Percentiles rank a stretch among this genome's conserved stretches.
Conservation (phyloP, 1,140 invertebrate species). For the Heliconius nattereri region DNA sequence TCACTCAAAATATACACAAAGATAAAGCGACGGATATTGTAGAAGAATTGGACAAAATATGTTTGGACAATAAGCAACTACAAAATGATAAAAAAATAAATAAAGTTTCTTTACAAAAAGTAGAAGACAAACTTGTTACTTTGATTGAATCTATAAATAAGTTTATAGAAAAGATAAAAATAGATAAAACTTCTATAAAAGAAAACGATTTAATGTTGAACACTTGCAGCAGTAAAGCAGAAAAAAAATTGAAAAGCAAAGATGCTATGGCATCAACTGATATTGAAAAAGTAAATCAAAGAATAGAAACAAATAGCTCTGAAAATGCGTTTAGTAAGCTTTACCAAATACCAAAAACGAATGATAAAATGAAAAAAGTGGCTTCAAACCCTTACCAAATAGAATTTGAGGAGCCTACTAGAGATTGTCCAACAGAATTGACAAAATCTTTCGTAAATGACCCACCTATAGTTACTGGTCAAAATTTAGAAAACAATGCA, state of each 20-base stretch:
- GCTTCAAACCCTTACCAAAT: constrained; percentile 36
- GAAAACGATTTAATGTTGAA: not conserved
- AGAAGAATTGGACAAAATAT: not conserved
- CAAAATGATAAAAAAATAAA: constrained; percentile 24
- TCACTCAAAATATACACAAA: not conserved
- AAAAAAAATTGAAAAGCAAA: not conserved
- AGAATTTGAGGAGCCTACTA: constrained; percentile 54
- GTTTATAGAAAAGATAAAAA: constrained; percentile 53
- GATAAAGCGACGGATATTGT: constrained; percentile 17
- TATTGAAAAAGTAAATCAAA: not conserved
- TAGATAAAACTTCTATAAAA: constrained; percentile 32
- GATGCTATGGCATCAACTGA: not conserved
- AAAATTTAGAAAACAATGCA: constrained; percentile 38
- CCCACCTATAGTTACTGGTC: constrained; percentile 9
- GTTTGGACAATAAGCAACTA: not conserved
- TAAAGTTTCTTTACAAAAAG: constrained; percentile 29
- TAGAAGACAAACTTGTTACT: constrained; percentile 40
- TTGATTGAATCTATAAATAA: constrained; percentile 58
- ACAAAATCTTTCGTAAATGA: constrained; percentile 51
- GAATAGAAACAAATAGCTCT: not conserved
- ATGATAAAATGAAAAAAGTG: not conserved
- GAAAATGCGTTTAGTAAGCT: not conserved
- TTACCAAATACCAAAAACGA: not conserved
- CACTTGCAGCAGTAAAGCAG: not conserved
- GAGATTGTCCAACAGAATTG: constrained; percentile 57